Evolutionary conservation across 2,797 vertebrate genomes (phyloP).

Genomic region (Galagoides demidoff): DNA sequence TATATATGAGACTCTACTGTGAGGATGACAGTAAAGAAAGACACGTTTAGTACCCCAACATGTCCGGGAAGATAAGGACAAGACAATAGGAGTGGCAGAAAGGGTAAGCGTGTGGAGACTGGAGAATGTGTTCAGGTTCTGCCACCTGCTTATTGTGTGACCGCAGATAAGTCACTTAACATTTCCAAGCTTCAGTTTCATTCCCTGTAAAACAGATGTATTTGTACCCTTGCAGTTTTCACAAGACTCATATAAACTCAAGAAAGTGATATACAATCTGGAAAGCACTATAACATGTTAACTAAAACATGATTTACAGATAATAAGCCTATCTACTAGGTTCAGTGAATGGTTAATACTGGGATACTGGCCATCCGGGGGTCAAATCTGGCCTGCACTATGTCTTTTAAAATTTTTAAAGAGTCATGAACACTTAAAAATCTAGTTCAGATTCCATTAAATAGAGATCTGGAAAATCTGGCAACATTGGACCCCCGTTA

Average conservation of each 20-base stretch:
- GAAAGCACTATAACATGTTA: background rate
- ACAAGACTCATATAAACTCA: background rate
- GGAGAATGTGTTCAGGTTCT: background rate
- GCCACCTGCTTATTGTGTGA: background rate
- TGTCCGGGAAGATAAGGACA: background rate
- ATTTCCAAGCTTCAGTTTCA: background rate
- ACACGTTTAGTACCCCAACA: background rate
- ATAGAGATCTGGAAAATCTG: background rate
- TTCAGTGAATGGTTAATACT: background rate
- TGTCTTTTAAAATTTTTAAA: conserved; percentile 24
- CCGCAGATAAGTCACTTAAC: background rate
- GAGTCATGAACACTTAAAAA: background rate
- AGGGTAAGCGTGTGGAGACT: background rate
- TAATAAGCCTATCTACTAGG: background rate
- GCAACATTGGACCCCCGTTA: background rate
- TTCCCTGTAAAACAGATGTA: background rate
- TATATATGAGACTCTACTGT: background rate
- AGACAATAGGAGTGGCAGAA: background rate
- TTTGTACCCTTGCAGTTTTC: background rate
- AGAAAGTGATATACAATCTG: background rate
- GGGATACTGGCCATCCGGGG: background rate
- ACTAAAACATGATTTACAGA: background rate
- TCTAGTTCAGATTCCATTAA: background rate
- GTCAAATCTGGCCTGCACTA: background rate
- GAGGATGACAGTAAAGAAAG: background rate